These are phyloP conservation scores for Caenorhabditis drosophilae DNA, from an alignment of 2,888 invertebrate genomes.

Conservation along the genomic window DNA sequence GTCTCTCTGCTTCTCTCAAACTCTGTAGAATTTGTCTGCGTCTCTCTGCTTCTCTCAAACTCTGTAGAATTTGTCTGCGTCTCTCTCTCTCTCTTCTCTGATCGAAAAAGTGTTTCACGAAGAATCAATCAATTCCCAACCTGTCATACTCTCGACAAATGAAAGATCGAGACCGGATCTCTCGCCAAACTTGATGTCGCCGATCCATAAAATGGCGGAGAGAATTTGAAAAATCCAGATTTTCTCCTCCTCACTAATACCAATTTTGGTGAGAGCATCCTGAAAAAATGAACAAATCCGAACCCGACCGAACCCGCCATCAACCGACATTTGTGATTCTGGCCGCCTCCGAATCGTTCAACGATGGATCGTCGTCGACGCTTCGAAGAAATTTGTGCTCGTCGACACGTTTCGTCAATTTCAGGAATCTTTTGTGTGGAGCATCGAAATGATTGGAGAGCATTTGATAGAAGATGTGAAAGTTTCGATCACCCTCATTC, in stretches of 20 bases:
- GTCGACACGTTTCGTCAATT: slow-evolving; percentile 19
- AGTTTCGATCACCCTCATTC: slow-evolving; percentile 76
- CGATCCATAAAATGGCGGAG: slow-evolving; percentile 62
- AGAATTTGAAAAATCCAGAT: slow-evolving; percentile 52
- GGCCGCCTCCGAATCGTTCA: slow-evolving; percentile 27
- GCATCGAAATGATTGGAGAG: slow-evolving; percentile 49
- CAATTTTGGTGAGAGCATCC: slow-evolving; percentile 54
- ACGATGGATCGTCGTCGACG: slow-evolving; percentile 15
- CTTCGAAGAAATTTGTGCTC: slow-evolving; percentile 21
- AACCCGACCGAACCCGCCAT: not conserved
- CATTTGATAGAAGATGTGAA: slow-evolving; percentile 78
- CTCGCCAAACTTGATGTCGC: slow-evolving; percentile 65
- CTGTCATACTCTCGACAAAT: slow-evolving; percentile 56
- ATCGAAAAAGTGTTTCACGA: not conserved
- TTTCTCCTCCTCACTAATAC: slow-evolving; percentile 51
- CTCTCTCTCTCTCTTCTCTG: not conserved
- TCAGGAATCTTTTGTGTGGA: slow-evolving; percentile 38
- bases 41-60: no score
- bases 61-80: no score
- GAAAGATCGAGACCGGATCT: slow-evolving; percentile 61
- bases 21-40: no score
- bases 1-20: no score
- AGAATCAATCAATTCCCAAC: no score
- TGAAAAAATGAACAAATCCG: slow-evolving; percentile 13
- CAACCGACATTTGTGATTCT: slow-evolving; percentile 17